Evolutionary conservation across 1,140 invertebrate species (phyloP), one percentile per base, ranked within the genome.

Genomic region (Drosophila pectinifera): DNA sequence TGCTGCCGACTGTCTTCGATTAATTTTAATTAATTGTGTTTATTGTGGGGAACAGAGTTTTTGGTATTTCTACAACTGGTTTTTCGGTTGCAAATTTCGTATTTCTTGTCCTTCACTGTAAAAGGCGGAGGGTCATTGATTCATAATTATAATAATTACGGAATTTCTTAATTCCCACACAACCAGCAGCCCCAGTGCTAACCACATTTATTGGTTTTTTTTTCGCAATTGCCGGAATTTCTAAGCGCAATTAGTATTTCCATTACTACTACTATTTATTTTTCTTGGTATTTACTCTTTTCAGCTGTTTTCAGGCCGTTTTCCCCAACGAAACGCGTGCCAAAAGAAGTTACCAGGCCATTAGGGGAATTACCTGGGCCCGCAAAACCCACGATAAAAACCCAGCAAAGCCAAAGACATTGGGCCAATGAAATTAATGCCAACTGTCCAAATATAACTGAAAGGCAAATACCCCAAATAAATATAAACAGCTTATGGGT

Each of bases 21-120:
- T 88, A 79, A 86, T 83, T 88, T 89, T 70, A 89, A 89, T 88
- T 89, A 88, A 88, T 89, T 86, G 82, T 78, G 13, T 41, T 69
- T 73, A 82, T 81, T 84, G 80, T 76, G 59, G 49, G 26, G 26
- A 20, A 49, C 46, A 61, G 24, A 56, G 39, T 74, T 65, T 51
- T 76, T 62, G 64, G 39, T 73, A 76, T 84, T 77, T 77, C 78
- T 70, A 80, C 77, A 84, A 84, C 80, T 58, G 70, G 73, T 59
- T 63, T 38, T 51, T 53, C n/a, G n/a, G n/a, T n/a, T n/a, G n/a
- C n/a, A n/a, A n/a, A n/a, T n/a, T n/a, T n/a, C n/a, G 14, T 57
- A 48, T 61, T 38, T 45, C 26, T 56, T 46, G 83, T 76, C 83
- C 84, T 89, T 88, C 84, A 76, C 36, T 55, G 58, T 46, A 34